Percentiles rank a stretch among this genome's conserved stretches.
phyloP scores from a whole-genome alignment of 1,140 invertebrate species.

The Octopus sinensis region DNA sequence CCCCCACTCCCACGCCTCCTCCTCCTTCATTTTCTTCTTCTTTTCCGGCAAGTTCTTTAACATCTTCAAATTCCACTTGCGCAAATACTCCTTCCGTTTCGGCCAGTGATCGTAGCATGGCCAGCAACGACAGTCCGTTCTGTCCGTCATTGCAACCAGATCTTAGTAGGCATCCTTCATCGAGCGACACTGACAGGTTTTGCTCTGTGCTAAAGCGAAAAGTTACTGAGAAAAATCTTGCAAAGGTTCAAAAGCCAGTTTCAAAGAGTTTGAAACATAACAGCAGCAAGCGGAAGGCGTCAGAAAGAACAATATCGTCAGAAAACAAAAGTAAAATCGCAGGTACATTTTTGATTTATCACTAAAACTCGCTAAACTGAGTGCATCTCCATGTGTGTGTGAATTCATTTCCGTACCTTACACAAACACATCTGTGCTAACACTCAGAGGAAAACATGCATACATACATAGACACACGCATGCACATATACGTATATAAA shows the following conservation, averaged over 20 bases:
- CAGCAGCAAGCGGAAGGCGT: conserved; percentile 50
- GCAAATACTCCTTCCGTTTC: not conserved
- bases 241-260: not conserved
- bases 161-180: not conserved
- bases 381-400: not conserved
- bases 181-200: not conserved
- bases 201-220: conserved; percentile 3
- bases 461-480: no score
- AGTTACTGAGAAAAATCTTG: not conserved
- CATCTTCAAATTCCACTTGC: no score
- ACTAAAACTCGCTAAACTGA: not conserved
- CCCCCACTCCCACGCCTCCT: no score
- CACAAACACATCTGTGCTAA: no score
- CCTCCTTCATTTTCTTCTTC: no score
- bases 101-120: not conserved
- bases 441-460: no score
- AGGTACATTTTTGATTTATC: conserved; percentile 21
- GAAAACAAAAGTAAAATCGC: conserved; percentile 80
- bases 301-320: conserved; percentile 62
- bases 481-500: no score
- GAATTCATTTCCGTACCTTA: not conserved
- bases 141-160: not conserved
- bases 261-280: conserved; percentile 17
- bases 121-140: not conserved
- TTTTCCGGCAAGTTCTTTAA: no score